These are phyloP conservation scores for Psilopogon haemacephalus DNA, from an alignment of 2,113 vertebrate species.

Conservation along the genomic window DNA sequence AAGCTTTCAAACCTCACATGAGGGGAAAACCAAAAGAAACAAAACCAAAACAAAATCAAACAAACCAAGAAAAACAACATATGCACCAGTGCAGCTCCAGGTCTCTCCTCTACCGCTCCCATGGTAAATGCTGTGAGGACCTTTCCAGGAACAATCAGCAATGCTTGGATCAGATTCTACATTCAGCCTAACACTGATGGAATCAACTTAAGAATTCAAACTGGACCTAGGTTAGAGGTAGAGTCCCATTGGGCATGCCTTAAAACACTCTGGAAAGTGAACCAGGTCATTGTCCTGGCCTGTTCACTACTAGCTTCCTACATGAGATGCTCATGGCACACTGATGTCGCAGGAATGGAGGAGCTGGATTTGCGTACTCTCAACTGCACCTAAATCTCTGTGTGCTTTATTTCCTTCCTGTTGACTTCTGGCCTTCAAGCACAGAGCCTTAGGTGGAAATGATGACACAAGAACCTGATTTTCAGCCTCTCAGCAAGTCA, in stretches of 20 bases:
- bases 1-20: background rate
- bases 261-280: background rate
- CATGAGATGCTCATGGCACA: background rate
- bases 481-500: background rate
- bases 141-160: background rate
- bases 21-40: background rate
- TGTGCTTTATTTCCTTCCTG: background rate
- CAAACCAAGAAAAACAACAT: background rate
- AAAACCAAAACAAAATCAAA: background rate
- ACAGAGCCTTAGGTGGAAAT: background rate
- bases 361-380: background rate
- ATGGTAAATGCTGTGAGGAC: background rate
- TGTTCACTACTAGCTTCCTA: background rate
- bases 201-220: background rate
- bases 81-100: background rate
- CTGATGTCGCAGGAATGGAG: background rate
- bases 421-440: background rate
- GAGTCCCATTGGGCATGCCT: background rate
- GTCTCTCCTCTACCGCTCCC: background rate
- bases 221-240: background rate
- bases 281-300: fast-evolving
- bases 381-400: background rate
- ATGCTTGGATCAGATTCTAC: background rate
- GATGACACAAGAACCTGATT: background rate
- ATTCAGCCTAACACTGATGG: background rate